Conservation (phyloP, 2,888 invertebrate genomes). For the Drosophila meridiana region DNA sequence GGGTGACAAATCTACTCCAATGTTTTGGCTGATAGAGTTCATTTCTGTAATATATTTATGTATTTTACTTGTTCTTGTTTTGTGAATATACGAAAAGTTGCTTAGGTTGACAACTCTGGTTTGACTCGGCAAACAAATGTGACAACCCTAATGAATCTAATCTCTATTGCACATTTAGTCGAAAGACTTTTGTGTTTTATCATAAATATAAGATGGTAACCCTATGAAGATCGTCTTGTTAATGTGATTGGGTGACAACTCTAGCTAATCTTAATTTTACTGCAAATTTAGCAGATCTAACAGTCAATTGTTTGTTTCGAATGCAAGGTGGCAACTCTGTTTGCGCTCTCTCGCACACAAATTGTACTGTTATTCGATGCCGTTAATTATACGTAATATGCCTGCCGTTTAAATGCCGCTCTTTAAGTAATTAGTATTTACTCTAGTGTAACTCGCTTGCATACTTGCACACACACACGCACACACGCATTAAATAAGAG, state of each 20-base stretch:
- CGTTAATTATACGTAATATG: constrained; percentile 9
- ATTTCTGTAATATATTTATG: background rate
- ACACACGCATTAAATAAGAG: constrained; percentile 4
- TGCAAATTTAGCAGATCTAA: background rate
- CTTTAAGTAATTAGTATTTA: constrained; percentile 16
- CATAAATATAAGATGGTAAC: no score
- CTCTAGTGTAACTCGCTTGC: constrained; percentile 17
- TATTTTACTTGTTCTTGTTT: background rate
- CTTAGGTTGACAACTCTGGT: background rate
- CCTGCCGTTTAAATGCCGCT: constrained; percentile 9
- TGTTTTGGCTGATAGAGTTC: background rate
- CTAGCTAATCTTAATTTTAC: background rate
- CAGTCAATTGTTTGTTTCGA: background rate
- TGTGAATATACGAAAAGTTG: background rate
- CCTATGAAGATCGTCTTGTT: background rate
- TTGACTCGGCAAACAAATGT: background rate
- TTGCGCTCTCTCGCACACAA: constrained; percentile 1
- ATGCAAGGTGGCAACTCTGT: constrained; percentile 11
- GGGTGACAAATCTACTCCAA: background rate
- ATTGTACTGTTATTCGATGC: background rate
- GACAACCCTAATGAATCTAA: no score
- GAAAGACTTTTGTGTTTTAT: background rate
- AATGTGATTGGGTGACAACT: background rate
- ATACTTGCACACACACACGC: constrained; percentile 7
- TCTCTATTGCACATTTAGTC: no score